Evolutionary conservation across 2,888 invertebrate species (phyloP), one percentile per base, ranked within the genome.

Genomic region (Campoletis raptor): DNA sequence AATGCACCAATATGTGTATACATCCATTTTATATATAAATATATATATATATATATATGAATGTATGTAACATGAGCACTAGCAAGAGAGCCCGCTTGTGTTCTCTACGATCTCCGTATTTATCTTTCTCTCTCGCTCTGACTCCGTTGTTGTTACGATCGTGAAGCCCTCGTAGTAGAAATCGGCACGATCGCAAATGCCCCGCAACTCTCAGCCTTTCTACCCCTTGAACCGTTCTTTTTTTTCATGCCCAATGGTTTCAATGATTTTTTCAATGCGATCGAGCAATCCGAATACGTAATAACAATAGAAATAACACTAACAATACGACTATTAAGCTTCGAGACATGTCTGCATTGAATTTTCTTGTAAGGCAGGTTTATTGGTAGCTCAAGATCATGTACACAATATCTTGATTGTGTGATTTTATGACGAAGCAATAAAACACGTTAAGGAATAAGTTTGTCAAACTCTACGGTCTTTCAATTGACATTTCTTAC

Each of bases 171-270:
- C 83, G 86, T 83, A 87, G 81, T 92, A 92, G 92, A 92, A 91
- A 92, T 92, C 92, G 92, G 90, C 91, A 91, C 91, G 92, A 92
- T 91, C 91, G 91, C 89, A 81, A 89, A 91, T 91, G 91, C 90
- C 85, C 90, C 78, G 42, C 37, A 48, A 69, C 36, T 54, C 80
- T 82, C 89, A 21, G 76, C 64, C 42, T 76, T 74, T 72, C 67
- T 72, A 76, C 82, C 81, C 72, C 24, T 70, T 64, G 52, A 48
- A 37, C 48, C 57, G 36, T 24, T 52, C 40, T 74, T 74, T 70
- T 45, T 45, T 67, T 40, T 18, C 74, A 42, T 67, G 74, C 67
- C 54, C 67, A 42, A 45, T 52, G 74, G 15, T n/a, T 42, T 24
- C 54, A 42, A 40, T n/a, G 15, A 15, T 9, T 8, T 45, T 45